Base-by-base conservation (phyloP, 2,797 vertebrate species). In the Hephaestus fuliginosus region DNA sequence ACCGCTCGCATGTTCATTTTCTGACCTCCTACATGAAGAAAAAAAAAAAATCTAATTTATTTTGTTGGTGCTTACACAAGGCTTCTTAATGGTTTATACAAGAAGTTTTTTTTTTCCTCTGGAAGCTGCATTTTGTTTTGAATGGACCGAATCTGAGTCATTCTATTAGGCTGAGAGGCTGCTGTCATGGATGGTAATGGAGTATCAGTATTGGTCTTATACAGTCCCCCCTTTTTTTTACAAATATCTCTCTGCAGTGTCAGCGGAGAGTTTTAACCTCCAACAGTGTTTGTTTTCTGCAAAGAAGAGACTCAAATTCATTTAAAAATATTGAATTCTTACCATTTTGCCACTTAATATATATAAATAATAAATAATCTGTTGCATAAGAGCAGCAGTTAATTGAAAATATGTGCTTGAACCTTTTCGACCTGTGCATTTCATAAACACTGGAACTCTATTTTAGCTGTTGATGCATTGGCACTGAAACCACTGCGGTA, bases 21-120 rank as follows among this genome's bases (percentile, higher is more conserved):
- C 78, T 75, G 55, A 80, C 67, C 74, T 52, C 76, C 83, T 83
- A 86, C 84, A 66, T 78, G 28, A 63, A 84, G 55, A 57, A 57
- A 70, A 36, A 65, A 36, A 65, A 15, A 58, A 11, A 33, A 61
- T 65, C 74, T 62, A 65, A 68, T 88, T 81, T 56, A 83, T 88
- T 85, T 67, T 52, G 73, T 69, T 78, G 36, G 63, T 30, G 70
- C 82, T 90, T 90, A 82, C 70, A 25, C 86, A 84, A 91, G 83
- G 30, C 52, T 73, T 71, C 69, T 69, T 71, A 71, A 72, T 76
- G 76, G 61, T 78, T 90, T 85, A 78, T 74, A 84, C 70, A 70
- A 80, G 80, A 73, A 33, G 36, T 22, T 69, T 75, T 66, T 77
- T 77, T 25, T 7, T 39, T 22, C 80, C 44, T 81, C 74, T 71